These are phyloP conservation scores for Paracanthobrama guichenoti DNA, from an alignment of 2,113 vertebrate species.

Conservation along the genomic window DNA sequence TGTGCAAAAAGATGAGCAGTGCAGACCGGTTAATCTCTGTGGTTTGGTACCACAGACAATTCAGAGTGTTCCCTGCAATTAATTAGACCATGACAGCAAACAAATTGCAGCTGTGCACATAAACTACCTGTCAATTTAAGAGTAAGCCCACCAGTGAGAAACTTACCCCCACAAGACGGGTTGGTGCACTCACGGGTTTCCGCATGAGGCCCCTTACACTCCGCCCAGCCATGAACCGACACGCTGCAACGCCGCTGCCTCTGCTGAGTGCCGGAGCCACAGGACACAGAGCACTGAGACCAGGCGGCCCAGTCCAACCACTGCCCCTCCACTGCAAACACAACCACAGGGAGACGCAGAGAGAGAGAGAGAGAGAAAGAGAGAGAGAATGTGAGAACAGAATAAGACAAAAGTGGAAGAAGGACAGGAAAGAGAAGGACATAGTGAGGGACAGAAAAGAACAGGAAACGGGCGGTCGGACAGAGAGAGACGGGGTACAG, in stretches of 20 bases:
- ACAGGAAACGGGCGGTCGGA: neutral
- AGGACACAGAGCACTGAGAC: constrained; percentile 90
- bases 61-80: constrained; percentile 1
- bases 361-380: no score
- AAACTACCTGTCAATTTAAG: constrained; percentile 26
- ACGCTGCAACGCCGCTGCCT: constrained; percentile 89
- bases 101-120: constrained; percentile 20
- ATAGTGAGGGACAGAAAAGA: constrained; percentile 33
- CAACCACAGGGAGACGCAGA: constrained; percentile 61
- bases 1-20: constrained; percentile 10
- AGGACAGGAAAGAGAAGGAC: neutral
- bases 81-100: constrained; percentile 36
- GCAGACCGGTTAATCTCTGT: neutral
- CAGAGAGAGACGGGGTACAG: neutral
- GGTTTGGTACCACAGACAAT: constrained; percentile 21
- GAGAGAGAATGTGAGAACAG: neutral
- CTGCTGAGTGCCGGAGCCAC: constrained; percentile 88
- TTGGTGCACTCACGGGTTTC: constrained; percentile 89
- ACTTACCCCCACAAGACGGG: constrained; percentile 86
- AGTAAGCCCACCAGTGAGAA: neutral
- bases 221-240: constrained; percentile 88
- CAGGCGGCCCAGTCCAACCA: constrained; percentile 96
- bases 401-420: neutral
- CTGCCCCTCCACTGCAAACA: constrained; percentile 90
- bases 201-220: constrained; percentile 87